Evolutionary conservation across 2,797 vertebrate genomes (phyloP).

Genomic region (Notoglanidium macrostoma): DNA sequence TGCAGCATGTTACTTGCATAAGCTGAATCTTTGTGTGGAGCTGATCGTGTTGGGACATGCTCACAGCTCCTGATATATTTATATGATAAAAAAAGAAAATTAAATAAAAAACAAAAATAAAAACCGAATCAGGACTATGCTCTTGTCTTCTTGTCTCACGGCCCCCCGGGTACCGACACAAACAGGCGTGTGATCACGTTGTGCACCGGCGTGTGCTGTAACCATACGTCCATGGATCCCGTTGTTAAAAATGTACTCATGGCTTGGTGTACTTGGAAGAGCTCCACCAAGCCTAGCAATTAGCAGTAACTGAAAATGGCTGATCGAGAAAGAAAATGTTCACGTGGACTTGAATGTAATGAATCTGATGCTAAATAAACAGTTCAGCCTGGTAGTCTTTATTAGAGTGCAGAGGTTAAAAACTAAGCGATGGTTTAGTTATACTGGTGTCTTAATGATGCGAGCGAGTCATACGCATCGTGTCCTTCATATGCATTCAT

Average conservation of each 20-base stretch:
- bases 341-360: background rate
- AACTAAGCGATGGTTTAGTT: background rate
- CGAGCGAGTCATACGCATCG: no score
- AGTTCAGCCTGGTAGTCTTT: background rate
- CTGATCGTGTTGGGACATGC: background rate
- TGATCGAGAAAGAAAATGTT: background rate
- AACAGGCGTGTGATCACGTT: conserved; percentile 21
- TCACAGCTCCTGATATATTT: background rate
- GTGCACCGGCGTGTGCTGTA: conserved; percentile 6
- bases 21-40: background rate
- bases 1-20: background rate
- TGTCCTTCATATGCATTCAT: background rate
- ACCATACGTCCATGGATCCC: background rate
- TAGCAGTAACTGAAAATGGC: background rate
- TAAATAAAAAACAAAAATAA: background rate
- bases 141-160: conserved; percentile 29
- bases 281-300: background rate
- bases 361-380: background rate
- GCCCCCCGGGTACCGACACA: background rate
- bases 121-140: conserved; percentile 14
- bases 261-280: background rate
- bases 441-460: background rate
- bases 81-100: no score
- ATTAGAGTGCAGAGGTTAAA: background rate
- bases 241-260: background rate